These are phyloP conservation scores for Mormyrus iriodes DNA, from an alignment of 2,113 vertebrate genomes.

Conservation along the genomic window DNA sequence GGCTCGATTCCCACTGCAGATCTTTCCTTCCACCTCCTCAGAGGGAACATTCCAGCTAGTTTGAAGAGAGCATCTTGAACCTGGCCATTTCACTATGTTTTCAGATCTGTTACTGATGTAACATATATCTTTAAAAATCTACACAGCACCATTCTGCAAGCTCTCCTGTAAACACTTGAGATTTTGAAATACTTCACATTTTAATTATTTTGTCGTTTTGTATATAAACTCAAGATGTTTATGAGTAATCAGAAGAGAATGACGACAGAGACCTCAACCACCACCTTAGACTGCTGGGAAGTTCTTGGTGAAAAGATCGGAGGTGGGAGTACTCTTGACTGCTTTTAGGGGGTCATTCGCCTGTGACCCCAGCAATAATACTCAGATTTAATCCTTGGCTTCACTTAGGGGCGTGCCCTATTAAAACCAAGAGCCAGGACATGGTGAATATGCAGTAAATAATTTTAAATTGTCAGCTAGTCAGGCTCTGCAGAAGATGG, in stretches of 20 bases:
- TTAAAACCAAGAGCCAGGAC: background rate
- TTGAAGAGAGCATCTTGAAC: background rate
- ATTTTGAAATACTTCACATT: background rate
- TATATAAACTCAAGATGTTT: background rate
- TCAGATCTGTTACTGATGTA: slow-evolving; percentile 2
- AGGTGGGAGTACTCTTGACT: background rate
- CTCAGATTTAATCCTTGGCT: background rate
- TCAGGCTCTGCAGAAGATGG: background rate
- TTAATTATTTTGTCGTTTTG: background rate
- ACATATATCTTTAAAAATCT: background rate
- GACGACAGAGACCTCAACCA: background rate
- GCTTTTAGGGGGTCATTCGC: background rate
- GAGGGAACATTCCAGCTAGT: background rate
- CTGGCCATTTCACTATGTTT: background rate
- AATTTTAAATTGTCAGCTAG: background rate
- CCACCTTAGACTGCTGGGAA: background rate
- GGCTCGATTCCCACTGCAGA: background rate
- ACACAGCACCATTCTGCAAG: background rate
- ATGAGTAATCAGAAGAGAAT: background rate
- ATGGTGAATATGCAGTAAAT: background rate
- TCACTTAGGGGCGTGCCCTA: background rate
- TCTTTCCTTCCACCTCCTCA: background rate
- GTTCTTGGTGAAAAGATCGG: background rate
- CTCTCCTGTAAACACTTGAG: slow-evolving; percentile 8
- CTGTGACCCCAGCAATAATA: background rate